phyloP scores from a whole-genome alignment of 2,113 vertebrate genomes.

The Nanger granti region DNA sequence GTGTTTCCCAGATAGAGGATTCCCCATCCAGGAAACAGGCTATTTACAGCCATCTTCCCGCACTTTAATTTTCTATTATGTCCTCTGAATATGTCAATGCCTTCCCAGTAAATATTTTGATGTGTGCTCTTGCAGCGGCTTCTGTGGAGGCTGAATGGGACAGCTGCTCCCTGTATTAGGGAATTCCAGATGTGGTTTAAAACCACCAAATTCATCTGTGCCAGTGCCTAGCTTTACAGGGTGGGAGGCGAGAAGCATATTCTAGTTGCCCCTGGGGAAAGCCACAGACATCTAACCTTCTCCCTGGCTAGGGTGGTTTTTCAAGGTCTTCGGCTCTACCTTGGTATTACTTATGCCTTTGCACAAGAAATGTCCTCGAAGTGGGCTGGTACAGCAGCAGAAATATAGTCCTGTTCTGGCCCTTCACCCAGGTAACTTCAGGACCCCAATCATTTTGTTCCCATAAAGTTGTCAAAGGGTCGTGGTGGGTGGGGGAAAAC shows the following conservation, averaged over 20 bases:
- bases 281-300: not conserved
- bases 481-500: not conserved
- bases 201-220: constrained; percentile 56
- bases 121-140: constrained; percentile 67
- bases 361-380: not conserved
- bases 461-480: not conserved
- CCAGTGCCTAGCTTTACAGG: not conserved
- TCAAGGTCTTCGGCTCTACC: not conserved
- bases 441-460: not conserved
- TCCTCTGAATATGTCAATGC: constrained; percentile 76
- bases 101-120: constrained; percentile 84
- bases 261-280: not conserved
- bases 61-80: constrained; percentile 81
- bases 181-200: constrained; percentile 73
- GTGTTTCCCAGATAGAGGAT: constrained; percentile 73
- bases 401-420: not conserved
- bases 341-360: not conserved
- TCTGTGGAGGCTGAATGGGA: constrained; percentile 72
- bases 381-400: not conserved
- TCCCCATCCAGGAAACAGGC: constrained; percentile 75
- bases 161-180: constrained; percentile 80
- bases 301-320: not conserved
- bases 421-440: not conserved
- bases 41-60: constrained; percentile 78
- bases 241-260: not conserved